Percentiles rank a stretch among this genome's conserved stretches.
phyloP scores from a whole-genome alignment of 2,797 vertebrate species.

The Setipinna tenuifilis region DNA sequence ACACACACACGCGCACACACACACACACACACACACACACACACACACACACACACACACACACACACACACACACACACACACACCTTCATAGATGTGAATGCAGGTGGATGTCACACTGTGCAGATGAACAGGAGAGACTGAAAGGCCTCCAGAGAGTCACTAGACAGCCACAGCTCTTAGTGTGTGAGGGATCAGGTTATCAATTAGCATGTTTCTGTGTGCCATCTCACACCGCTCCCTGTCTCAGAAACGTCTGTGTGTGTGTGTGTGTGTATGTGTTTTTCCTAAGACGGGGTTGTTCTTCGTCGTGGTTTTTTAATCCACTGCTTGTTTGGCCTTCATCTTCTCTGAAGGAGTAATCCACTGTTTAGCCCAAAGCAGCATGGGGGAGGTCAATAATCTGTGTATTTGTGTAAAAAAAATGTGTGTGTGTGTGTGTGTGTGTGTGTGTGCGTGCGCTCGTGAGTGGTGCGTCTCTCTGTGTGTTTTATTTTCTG shows the following conservation, averaged over 20 bases:
- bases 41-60: too few species aligned
- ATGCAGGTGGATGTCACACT: background rate
- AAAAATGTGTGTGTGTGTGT: background rate
- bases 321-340: conserved; percentile 13
- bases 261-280: too few species aligned
- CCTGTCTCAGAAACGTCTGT: background rate
- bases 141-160: background rate
- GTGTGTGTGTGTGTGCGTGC: background rate
- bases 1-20: conserved; percentile 4
- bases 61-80: too few species aligned
- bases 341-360: background rate
- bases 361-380: conserved; percentile 21
- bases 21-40: background rate
- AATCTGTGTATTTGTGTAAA: background rate
- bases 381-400: conserved; percentile 10
- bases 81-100: background rate
- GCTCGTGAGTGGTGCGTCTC: background rate
- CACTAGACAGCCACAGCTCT: background rate
- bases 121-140: background rate
- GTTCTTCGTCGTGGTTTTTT: background rate
- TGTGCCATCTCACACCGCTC: background rate
- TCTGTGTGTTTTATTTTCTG: background rate
- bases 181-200: background rate
- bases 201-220: conserved; percentile 18
- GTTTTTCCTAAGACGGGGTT: background rate